phyloP scores from a whole-genome alignment of 2,888 invertebrate species.

The Agrypnus murinus region DNA sequence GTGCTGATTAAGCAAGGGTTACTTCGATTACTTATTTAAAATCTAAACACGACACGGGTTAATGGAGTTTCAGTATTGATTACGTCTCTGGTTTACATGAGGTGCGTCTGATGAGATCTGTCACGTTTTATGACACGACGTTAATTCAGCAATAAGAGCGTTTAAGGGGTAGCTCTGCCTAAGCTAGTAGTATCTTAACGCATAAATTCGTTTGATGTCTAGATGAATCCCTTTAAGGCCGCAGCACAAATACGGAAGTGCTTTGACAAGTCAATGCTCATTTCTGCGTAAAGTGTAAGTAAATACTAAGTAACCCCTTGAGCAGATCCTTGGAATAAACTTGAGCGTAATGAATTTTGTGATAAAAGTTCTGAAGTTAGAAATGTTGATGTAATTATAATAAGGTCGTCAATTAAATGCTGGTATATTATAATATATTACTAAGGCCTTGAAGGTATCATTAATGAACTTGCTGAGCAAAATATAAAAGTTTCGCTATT shows the following conservation, averaged over 20 bases:
- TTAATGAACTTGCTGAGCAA: slow-evolving; percentile 16
- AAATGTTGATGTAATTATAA: slow-evolving; percentile 15
- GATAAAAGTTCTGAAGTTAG: slow-evolving; percentile 24
- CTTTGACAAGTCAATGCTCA: slow-evolving; percentile 46
- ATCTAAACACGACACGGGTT: no score
- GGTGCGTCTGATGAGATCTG: slow-evolving; percentile 3
- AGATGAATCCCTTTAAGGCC: slow-evolving; percentile 41
- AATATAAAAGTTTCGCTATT: slow-evolving; percentile 1
- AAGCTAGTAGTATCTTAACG: slow-evolving; percentile 27
- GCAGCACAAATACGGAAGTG: slow-evolving; percentile 39
- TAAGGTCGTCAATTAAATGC: background rate
- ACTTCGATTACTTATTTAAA: background rate
- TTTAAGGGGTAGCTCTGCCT: slow-evolving; percentile 8
- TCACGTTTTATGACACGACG: slow-evolving; percentile 17
- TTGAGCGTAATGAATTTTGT: slow-evolving; percentile 29
- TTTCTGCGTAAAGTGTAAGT: slow-evolving; percentile 43
- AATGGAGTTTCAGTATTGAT: no score
- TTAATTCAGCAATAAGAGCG: slow-evolving; percentile 15
- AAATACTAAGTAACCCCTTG: slow-evolving; percentile 43
- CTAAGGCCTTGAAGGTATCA: background rate
- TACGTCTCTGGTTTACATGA: background rate
- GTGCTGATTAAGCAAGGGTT: background rate
- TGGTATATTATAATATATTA: no score
- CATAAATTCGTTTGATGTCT: slow-evolving; percentile 36
- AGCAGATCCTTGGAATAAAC: slow-evolving; percentile 24